These are phyloP conservation scores for Holotrichia oblita DNA, from an alignment of 1,140 invertebrate genomes.

Conservation along the genomic window DNA sequence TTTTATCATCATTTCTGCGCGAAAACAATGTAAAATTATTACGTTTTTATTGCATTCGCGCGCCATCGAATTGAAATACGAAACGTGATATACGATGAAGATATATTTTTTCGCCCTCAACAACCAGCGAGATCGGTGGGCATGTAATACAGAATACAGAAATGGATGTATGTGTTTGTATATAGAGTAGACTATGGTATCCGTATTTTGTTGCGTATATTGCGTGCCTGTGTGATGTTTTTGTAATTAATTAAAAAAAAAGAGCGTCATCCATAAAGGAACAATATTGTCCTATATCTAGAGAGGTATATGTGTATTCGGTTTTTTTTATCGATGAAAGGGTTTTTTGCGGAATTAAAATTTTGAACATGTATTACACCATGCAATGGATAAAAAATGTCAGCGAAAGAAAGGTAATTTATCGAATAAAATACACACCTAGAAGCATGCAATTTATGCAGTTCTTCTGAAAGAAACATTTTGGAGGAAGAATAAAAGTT, in stretches of 20 bases:
- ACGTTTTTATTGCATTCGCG: constrained; percentile 49
- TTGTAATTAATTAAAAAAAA: constrained; percentile 39
- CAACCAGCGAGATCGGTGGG: neutral
- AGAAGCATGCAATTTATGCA: too few species aligned
- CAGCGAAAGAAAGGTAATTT: too few species aligned
- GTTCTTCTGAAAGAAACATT: too few species aligned
- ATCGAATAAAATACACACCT: too few species aligned
- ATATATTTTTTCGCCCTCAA: constrained; percentile 21
- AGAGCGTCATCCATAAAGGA: constrained; percentile 11
- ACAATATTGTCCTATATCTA: neutral
- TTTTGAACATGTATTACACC: neutral
- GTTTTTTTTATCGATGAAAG: neutral
- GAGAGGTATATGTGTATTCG: neutral
- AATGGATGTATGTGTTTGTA: neutral
- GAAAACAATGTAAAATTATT: constrained; percentile 54
- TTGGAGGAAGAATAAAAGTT: too few species aligned
- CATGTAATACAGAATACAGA: neutral
- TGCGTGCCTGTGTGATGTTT: neutral
- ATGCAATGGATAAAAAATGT: too few species aligned
- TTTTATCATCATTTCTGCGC: constrained; percentile 53
- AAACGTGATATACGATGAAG: constrained; percentile 28
- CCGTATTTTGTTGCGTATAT: constrained; percentile 19
- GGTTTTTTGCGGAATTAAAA: neutral
- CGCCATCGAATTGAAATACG: constrained; percentile 51
- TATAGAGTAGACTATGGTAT: neutral